Percentiles rank a stretch among this genome's conserved stretches.
These are phyloP conservation scores for Chymomyza caudatula DNA, from an alignment of 2,888 invertebrate genomes.

Conservation along the genomic window DNA sequence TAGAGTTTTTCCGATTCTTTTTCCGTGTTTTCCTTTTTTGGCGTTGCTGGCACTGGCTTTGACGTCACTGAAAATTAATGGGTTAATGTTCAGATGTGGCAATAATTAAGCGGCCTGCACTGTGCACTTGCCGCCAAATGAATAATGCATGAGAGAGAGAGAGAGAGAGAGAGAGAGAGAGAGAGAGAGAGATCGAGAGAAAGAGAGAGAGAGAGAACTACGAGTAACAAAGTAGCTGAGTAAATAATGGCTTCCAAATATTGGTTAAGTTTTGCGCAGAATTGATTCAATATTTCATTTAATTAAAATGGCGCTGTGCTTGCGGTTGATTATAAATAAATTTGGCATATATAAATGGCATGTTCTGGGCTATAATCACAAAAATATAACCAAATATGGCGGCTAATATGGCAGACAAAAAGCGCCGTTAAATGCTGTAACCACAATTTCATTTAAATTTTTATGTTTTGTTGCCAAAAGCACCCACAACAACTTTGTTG, in stretches of 20 bases:
- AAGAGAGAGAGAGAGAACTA: too few relatives aligned
- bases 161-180: too few relatives aligned
- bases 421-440: neutral
- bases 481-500: neutral
- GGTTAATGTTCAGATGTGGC: slow-evolving; percentile 59
- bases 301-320: slow-evolving; percentile 25
- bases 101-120: slow-evolving; percentile 67
- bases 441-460: neutral
- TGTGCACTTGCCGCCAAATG: neutral
- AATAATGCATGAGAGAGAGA: neutral
- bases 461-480: neutral
- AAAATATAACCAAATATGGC: too few relatives aligned
- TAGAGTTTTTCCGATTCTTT: too few relatives aligned
- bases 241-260: slow-evolving; percentile 35
- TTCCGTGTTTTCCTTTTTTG: slow-evolving; percentile 38
- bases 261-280: slow-evolving; percentile 26
- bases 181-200: too few relatives aligned
- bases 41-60: slow-evolving; percentile 62
- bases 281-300: slow-evolving; percentile 68
- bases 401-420: too few relatives aligned
- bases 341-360: neutral
- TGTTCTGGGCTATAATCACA: neutral
- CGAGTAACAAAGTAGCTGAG: slow-evolving; percentile 37
- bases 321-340: neutral
- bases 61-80: slow-evolving; percentile 71